phyloP scores from a whole-genome alignment of 2,888 invertebrate species.

The Calliopum simillimum region DNA sequence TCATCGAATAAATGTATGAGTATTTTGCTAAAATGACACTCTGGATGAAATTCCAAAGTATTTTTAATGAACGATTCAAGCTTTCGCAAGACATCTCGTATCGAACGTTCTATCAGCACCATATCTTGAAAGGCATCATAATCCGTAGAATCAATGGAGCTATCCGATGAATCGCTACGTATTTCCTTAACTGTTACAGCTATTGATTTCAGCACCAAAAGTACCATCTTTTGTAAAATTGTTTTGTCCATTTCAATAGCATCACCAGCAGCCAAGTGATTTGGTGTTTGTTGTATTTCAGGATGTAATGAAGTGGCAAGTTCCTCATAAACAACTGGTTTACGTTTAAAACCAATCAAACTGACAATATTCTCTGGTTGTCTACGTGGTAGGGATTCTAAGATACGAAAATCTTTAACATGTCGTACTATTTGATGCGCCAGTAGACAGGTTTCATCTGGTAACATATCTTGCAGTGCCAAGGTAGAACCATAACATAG shows the following conservation, averaged over 20 bases:
- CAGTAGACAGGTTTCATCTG: constrained; percentile 88
- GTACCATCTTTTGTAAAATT: constrained; percentile 85
- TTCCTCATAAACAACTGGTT: constrained; percentile 53
- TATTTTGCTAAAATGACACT: constrained; percentile 88
- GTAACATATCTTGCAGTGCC: constrained; percentile 87
- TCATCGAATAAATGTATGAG: constrained; percentile 89
- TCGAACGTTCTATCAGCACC: constrained; percentile 87
- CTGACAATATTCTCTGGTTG: constrained; percentile 64
- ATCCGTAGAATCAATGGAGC: constrained; percentile 85
- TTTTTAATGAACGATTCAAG: constrained; percentile 85
- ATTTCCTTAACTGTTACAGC: constrained; percentile 92
- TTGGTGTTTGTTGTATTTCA: constrained; percentile 24
- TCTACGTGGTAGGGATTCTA: constrained; percentile 64
- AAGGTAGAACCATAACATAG: constrained; percentile 91
- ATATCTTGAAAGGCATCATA: constrained; percentile 90
- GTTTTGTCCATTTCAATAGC: constrained; percentile 75
- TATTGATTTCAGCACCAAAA: constrained; percentile 88
- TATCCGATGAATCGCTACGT: constrained; percentile 86
- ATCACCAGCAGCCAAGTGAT: constrained; percentile 41
- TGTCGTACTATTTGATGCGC: constrained; percentile 88
- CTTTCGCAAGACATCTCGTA: constrained; percentile 84
- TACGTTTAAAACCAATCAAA: constrained; percentile 63
- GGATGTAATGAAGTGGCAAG: constrained; percentile 42
- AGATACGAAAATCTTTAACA: constrained; percentile 84
- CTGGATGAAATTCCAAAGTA: constrained; percentile 86